These are phyloP conservation scores for Eulemur rubriventer DNA, from an alignment of 2,797 vertebrate species.

Conservation along the genomic window DNA sequence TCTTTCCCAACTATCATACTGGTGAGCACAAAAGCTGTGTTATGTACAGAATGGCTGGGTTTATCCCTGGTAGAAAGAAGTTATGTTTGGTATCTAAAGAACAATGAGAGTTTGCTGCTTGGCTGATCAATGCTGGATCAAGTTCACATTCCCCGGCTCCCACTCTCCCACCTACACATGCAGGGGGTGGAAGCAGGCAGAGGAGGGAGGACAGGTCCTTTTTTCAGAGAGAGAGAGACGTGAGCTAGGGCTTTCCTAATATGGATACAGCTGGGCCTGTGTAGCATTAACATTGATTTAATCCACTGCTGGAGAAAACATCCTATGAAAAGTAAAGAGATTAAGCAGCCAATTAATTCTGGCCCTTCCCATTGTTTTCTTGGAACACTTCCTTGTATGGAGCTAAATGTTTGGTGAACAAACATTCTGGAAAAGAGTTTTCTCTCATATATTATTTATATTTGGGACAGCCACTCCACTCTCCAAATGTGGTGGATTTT, in stretches of 20 bases:
- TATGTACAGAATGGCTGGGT: constrained; percentile 87
- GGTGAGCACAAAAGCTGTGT: constrained; percentile 88
- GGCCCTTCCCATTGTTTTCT: constrained; percentile 64
- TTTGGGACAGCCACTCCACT: not conserved
- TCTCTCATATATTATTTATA: constrained; percentile 44
- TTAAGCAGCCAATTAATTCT: constrained; percentile 79
- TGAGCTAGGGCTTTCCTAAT: constrained; percentile 78
- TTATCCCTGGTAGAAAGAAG: constrained; percentile 88
- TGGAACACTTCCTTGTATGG: constrained; percentile 50
- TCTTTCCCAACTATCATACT: constrained; percentile 73
- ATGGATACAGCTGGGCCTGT: constrained; percentile 78
- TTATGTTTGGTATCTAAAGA: constrained; percentile 94
- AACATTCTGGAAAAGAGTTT: constrained; percentile 51
- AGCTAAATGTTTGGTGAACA: constrained; percentile 63
- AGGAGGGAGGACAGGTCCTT: constrained; percentile 74
- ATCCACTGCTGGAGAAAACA: constrained; percentile 75
- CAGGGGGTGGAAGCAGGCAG: constrained; percentile 56
- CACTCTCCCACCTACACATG: constrained; percentile 85
- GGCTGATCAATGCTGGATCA: constrained; percentile 88
- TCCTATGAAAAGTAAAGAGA: constrained; percentile 74
- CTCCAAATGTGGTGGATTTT: not conserved
- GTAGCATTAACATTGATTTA: constrained; percentile 75
- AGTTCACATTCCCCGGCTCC: constrained; percentile 90
- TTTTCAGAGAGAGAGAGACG: constrained; percentile 63
- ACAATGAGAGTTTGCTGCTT: constrained; percentile 94